These are phyloP conservation scores for Percina caprodes DNA, from an alignment of 2,113 vertebrate genomes.

Conservation along the genomic window DNA sequence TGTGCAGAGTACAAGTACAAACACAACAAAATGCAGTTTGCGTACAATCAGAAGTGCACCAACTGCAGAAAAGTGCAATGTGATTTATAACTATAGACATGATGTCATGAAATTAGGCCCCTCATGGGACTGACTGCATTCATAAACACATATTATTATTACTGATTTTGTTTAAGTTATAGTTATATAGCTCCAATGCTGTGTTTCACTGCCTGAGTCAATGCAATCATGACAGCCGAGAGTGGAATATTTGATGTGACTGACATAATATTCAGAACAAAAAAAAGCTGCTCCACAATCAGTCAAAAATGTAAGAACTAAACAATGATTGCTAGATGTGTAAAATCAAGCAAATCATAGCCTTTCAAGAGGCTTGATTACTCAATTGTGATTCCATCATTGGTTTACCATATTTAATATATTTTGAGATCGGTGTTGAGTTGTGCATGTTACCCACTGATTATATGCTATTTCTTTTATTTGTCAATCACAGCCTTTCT, in stretches of 20 bases:
- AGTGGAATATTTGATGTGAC: slow-evolving; percentile 17
- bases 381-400: slow-evolving; percentile 57
- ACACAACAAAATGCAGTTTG: too few species aligned
- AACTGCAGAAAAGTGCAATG: too few species aligned
- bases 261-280: slow-evolving; percentile 12
- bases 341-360: slow-evolving; percentile 71
- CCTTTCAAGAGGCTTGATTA: slow-evolving; percentile 57
- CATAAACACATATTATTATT: background rate
- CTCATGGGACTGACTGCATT: background rate
- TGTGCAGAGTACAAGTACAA: too few species aligned
- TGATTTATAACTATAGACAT: too few species aligned
- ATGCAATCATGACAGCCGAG: background rate
- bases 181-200: background rate
- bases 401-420: slow-evolving; percentile 43
- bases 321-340: slow-evolving; percentile 51
- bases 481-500: slow-evolving; percentile 63
- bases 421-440: slow-evolving; percentile 55
- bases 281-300: slow-evolving; percentile 20
- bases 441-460: slow-evolving; percentile 41
- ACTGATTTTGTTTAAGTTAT: background rate
- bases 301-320: slow-evolving; percentile 12
- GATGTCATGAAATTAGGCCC: background rate
- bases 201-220: background rate
- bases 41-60: too few species aligned
- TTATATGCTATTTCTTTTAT: slow-evolving; percentile 52